phyloP scores from a whole-genome alignment of 2,797 vertebrate species.

The Galagoides demidoff region DNA sequence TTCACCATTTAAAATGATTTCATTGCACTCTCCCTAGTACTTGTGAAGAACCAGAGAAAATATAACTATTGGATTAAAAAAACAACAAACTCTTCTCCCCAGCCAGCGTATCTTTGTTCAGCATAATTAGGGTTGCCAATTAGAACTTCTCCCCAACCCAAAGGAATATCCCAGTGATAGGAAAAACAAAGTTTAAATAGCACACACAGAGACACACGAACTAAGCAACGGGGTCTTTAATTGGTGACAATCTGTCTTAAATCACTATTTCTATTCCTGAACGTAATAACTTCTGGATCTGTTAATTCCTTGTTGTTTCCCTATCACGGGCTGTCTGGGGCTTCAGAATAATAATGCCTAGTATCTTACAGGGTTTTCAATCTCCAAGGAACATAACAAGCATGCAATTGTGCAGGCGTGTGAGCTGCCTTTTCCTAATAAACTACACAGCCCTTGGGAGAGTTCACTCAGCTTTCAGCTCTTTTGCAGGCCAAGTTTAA shows the following conservation, averaged over 20 bases:
- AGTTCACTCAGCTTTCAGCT: not conserved
- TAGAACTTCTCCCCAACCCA: constrained; percentile 10
- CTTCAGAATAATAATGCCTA: constrained; percentile 60
- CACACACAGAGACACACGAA: not conserved
- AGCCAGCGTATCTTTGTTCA: constrained; percentile 38
- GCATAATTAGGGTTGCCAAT: constrained; percentile 60
- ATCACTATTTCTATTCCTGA: constrained; percentile 34
- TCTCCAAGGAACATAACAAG: constrained; percentile 64
- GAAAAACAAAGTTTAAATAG: constrained; percentile 38
- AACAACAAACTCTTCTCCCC: constrained; percentile 7
- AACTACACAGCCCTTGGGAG: constrained; percentile 11
- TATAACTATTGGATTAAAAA: not conserved
- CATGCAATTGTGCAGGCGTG: not conserved
- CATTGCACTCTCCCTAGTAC: constrained; percentile 58
- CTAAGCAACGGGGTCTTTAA: constrained; percentile 57
- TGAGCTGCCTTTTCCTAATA: constrained; percentile 39
- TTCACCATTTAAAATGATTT: constrained; percentile 68
- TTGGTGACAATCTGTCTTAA: constrained; percentile 64
- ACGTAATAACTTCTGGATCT: constrained; percentile 49
- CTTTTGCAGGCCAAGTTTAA: constrained; percentile 23
- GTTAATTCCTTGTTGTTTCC: constrained; percentile 26
- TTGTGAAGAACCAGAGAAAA: constrained; percentile 50
- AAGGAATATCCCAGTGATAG: constrained; percentile 59
- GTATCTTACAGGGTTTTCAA: constrained; percentile 48
- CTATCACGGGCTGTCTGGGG: constrained; percentile 9